phyloP scores from a whole-genome alignment of 92 coral and sea anemone species.

The Palythoa caribaeorum region DNA sequence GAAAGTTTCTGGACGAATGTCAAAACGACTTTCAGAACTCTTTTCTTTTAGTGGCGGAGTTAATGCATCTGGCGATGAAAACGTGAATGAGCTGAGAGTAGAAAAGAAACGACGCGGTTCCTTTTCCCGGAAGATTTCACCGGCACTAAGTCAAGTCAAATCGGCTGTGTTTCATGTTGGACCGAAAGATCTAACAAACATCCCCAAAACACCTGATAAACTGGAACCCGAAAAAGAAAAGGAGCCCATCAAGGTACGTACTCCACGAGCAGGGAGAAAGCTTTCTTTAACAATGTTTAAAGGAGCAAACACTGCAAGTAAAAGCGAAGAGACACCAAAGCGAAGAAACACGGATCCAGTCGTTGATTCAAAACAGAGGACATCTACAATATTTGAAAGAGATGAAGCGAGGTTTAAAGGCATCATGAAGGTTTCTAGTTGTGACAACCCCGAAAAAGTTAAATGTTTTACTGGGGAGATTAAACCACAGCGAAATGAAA shows the following conservation, averaged over 20 bases:
- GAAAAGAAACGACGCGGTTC: conserved; percentile 78
- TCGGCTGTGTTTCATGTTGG: conserved; percentile 64
- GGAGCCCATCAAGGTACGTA: conserved; percentile 36
- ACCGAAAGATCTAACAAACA: conserved; percentile 12
- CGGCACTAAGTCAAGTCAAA: conserved; percentile 53
- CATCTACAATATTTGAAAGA: conserved; percentile 43
- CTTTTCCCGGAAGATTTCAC: conserved; percentile 70
- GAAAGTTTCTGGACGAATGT: conserved; percentile 63
- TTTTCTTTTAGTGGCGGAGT: conserved; percentile 72
- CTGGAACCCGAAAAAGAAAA: conserved; percentile 57
- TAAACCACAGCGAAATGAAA: conserved; percentile 8
- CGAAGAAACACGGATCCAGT: conserved; percentile 86
- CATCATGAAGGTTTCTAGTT: not conserved
- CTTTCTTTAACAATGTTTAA: conserved; percentile 79
- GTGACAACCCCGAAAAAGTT: conserved; percentile 18
- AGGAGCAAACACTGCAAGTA: conserved; percentile 50
- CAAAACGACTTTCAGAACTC: conserved; percentile 77
- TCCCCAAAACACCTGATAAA: conserved; percentile 44
- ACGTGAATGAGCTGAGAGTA: conserved; percentile 48
- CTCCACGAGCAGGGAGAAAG: conserved; percentile 60
- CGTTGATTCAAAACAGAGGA: conserved; percentile 29
- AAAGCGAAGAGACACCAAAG: conserved; percentile 63
- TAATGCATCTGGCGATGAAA: conserved; percentile 43
- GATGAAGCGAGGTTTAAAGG: conserved; percentile 6
- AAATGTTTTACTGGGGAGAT: conserved; percentile 27